Percentiles rank a stretch among this genome's conserved stretches.
These are phyloP conservation scores for Marisa cornuarietis DNA, from an alignment of 1,140 invertebrate genomes.

Conservation along the genomic window DNA sequence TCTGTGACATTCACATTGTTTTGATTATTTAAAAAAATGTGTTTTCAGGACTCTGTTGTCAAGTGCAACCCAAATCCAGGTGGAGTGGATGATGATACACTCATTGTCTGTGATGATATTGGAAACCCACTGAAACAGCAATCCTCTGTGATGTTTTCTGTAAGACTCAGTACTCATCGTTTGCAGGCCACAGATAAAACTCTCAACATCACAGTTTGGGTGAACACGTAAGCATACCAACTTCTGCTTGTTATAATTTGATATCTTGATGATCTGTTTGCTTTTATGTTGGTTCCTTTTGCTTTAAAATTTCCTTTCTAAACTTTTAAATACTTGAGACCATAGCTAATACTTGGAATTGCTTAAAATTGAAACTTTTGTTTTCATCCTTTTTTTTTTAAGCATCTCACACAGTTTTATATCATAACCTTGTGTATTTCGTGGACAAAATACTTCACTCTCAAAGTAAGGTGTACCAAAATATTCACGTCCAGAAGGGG, in stretches of 20 bases:
- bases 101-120: constrained; percentile 76
- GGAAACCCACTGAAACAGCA: constrained; percentile 86
- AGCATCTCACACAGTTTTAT: too few species aligned
- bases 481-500: too few species aligned
- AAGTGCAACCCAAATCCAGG: constrained; percentile 14
- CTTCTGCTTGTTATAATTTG: neutral
- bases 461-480: too few species aligned
- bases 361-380: too few species aligned
- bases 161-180: constrained; percentile 39
- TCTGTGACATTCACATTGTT: constrained; percentile 8
- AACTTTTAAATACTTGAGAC: too few species aligned
- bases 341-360: too few species aligned
- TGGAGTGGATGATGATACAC: constrained; percentile 18
- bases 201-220: constrained; percentile 37
- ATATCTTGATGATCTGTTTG: neutral
- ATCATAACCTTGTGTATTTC: too few species aligned
- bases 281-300: neutral
- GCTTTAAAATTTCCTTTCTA: too few species aligned
- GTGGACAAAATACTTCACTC: too few species aligned
- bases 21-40: too few species aligned
- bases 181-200: constrained; percentile 24
- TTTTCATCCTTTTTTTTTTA: too few species aligned
- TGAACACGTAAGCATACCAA: constrained; percentile 79
- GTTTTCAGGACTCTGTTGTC: constrained; percentile 35
- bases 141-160: constrained; percentile 44